These are phyloP conservation scores for Pseudomyrmex concolor DNA, from an alignment of 1,140 invertebrate genomes.

Conservation along the genomic window DNA sequence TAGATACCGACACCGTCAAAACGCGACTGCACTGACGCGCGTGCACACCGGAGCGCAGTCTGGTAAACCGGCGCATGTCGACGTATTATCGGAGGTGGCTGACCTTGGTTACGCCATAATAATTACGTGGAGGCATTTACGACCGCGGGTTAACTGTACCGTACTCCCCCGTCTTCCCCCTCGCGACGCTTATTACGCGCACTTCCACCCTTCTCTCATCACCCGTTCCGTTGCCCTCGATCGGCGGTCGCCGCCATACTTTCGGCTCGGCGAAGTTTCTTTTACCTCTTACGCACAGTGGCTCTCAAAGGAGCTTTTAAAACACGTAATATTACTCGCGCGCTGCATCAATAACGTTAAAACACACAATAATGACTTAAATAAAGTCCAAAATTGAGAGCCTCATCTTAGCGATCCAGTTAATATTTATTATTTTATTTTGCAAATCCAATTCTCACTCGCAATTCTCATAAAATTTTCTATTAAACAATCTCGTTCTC, in stretches of 20 bases:
- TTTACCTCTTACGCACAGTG: not conserved
- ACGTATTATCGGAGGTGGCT: slow-evolving; percentile 15
- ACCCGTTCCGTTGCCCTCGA: slow-evolving; percentile 4
- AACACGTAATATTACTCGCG: not conserved
- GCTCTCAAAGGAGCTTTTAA: not conserved
- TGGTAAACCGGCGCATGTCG: slow-evolving; percentile 20
- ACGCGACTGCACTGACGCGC: slow-evolving; percentile 10
- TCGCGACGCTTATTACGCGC: slow-evolving; percentile 41
- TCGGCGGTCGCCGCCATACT: slow-evolving; percentile 1
- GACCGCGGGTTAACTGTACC: slow-evolving; percentile 42
- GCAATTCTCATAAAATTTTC: not conserved
- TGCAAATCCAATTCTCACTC: not conserved
- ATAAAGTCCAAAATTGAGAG: not conserved
- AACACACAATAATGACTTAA: not conserved
- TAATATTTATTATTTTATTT: not conserved
- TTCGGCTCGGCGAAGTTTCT: not conserved
- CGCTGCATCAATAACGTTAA: not conserved
- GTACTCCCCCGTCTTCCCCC: not conserved
- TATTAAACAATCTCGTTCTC: not conserved
- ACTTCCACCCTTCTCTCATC: slow-evolving; percentile 30
- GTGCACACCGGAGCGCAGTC: not conserved
- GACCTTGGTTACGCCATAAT: slow-evolving; percentile 40
- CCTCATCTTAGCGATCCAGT: not conserved
- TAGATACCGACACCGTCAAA: slow-evolving; percentile 15
- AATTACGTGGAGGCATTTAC: slow-evolving; percentile 56